These are phyloP conservation scores for Zoanthus solanderi DNA, from an alignment of 92 coral and sea anemone species.

Conservation along the genomic window DNA sequence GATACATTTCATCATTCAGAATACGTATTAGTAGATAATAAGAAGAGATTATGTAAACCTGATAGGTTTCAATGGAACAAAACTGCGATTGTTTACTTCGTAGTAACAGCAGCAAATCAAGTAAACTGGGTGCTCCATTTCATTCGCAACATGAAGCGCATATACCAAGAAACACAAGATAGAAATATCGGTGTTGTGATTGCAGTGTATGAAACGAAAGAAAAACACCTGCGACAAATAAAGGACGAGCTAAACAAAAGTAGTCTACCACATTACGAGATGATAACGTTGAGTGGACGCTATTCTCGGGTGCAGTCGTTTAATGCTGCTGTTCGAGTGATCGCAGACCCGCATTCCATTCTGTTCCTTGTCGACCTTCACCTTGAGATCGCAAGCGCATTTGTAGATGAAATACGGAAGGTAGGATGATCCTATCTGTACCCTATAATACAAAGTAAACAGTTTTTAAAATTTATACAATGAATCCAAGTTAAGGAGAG, in stretches of 20 bases:
- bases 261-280: not conserved
- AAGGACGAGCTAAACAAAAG: constrained; percentile 19
- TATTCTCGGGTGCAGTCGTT: constrained; percentile 60
- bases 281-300: constrained; percentile 3
- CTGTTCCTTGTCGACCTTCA: constrained; percentile 59
- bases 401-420: constrained; percentile 63
- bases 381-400: constrained; percentile 52
- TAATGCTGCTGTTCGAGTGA: constrained; percentile 57
- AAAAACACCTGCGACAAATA: not conserved
- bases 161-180: constrained; percentile 57
- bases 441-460: too few relatives aligned
- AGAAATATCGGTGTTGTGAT: constrained; percentile 27
- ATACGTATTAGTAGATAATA: constrained; percentile 65
- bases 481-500: too few relatives aligned
- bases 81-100: constrained; percentile 66
- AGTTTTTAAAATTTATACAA: too few relatives aligned
- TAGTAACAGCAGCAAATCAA: constrained; percentile 70
- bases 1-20: constrained; percentile 72
- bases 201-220: constrained; percentile 3
- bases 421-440: constrained; percentile 12
- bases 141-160: constrained; percentile 70
- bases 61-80: constrained; percentile 69
- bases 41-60: constrained; percentile 56
- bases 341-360: constrained; percentile 59
- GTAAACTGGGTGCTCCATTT: constrained; percentile 79